Evolutionary conservation across 1,140 invertebrate genomes (phyloP), one percentile per base, ranked within the genome.

Genomic region (Drosophila sucinea): DNA sequence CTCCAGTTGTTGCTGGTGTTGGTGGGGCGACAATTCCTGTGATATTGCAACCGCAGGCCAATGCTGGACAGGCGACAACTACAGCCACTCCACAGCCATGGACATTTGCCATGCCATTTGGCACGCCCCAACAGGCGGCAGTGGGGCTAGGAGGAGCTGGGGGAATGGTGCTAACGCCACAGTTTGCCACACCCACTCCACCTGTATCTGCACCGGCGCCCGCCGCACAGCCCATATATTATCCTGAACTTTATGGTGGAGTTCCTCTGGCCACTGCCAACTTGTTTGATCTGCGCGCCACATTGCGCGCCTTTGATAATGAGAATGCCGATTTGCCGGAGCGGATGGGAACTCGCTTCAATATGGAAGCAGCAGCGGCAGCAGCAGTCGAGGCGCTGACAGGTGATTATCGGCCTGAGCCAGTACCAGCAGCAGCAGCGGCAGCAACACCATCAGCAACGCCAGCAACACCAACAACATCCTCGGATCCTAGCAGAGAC

Each of bases 301-400:
- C 84, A 60, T 67, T 89, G 84, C 84, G 80, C 60, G 84, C 84
- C 29, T 73, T 89, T 68, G 84, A 89, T 77, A 89, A 80, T 89
- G 83, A 87, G 74, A 89, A 84, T 73, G 84, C 77, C 64, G 83
- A 87, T 84, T 89, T 87, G 67, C 84, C 83, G 40, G 84, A 89
- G 63, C 84, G 84, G 61, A 87, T 87, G 81, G 23, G 23, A 25
- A 75, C 67, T 30, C 78, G 70, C 60, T 73, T 77, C 63, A 74
- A 66, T 66, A 51, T 51, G 25, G 44, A 25, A 51, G 44, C 23
- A 51, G 68, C 41, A 51, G 47, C 77, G 7, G 40, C 11, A 41
- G 64, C 41, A 41, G 57, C 77, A 8, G 30, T 64, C 30, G n/a
- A 62, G n/a, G 10, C 63, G 41, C 38, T 76, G 76, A 72, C 76